phyloP scores from a whole-genome alignment of 1,140 invertebrate genomes.

The Teleopsis dalmanni region DNA sequence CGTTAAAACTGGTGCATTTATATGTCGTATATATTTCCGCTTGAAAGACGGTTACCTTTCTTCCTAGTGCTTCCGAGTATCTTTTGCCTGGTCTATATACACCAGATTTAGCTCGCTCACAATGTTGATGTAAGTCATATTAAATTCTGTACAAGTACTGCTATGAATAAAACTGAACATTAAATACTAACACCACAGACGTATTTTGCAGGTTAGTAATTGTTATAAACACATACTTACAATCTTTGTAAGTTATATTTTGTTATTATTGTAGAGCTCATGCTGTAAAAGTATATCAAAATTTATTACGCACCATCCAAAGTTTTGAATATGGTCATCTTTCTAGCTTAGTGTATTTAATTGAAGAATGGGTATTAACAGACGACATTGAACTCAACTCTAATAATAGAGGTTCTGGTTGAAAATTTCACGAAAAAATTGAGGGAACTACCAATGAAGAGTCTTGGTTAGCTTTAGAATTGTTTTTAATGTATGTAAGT shows the following conservation, averaged over 20 bases:
- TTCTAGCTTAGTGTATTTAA: conserved; percentile 62
- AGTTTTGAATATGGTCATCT: conserved; percentile 55
- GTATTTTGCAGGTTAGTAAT: conserved; percentile 17
- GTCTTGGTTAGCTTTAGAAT: conserved; percentile 59
- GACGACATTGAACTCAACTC: conserved; percentile 52
- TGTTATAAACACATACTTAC: not conserved
- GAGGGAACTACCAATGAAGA: conserved; percentile 59
- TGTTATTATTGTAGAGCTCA: conserved; percentile 34
- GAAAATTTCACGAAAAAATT: conserved; percentile 71
- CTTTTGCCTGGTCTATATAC: conserved; percentile 71
- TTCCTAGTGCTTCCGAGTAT: conserved; percentile 76
- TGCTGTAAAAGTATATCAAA: conserved; percentile 51
- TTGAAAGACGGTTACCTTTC: conserved; percentile 67
- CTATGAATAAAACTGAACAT: no score
- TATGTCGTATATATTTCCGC: conserved; percentile 54
- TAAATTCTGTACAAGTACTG: no score
- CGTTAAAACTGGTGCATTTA: no score
- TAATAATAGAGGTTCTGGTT: conserved; percentile 62
- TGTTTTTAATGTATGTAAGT: conserved; percentile 67
- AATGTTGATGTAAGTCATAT: conserved; percentile 57
- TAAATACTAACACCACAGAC: no score
- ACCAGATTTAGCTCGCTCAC: conserved; percentile 62
- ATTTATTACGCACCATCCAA: conserved; percentile 54
- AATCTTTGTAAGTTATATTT: not conserved
- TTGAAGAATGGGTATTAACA: conserved; percentile 56